Evolutionary conservation across 2,797 vertebrate species (phyloP), one percentile per base, ranked within the genome.

Genomic region (Periophthalmus magnuspinnatus): DNA sequence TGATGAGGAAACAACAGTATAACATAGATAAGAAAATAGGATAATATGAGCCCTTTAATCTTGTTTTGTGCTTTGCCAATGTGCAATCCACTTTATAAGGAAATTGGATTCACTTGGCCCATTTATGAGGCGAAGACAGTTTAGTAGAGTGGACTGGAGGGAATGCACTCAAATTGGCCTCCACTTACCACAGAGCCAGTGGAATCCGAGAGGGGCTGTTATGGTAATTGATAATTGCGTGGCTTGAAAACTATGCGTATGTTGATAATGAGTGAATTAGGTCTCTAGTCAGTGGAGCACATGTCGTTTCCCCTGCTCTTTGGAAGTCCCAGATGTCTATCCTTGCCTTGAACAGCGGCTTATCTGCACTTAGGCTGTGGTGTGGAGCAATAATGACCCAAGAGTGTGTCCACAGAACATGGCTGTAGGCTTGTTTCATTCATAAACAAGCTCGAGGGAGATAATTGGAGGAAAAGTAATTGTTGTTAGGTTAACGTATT

Each of bases 221-320:
- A 77, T 24, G 73, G 81, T 88, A 89, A 88, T 88, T 88, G 81
- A 81, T 86, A 84, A 89, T 83, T 83, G 60, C 75, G 77, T 74
- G 71, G 81, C 72, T 63, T 77, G 83, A 79, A 71, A 69, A 67
- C 70, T 77, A 81, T 69, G 16, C 81, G 83, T 78, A 68, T 72
- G 74, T 57, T 72, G 68, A 88, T 81, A 82, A 88, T 68, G 66
- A 84, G 75, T n/a, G 76, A 72, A 72, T 69, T 41, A 34, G 65
- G 70, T 70, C 65, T 68, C 38, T 59, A 1, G 3, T 67, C 60
- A 54, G 63, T 69, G 22, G 45, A 74, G 68, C 76, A 22, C 82
- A 72, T 68, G 33, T 57, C 71, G 76, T 82, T 88, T 78, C 71
- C 36, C 5, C 57, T 52, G 73, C 75, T 80, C 71, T 67, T 77